Evolutionary conservation across 1,140 invertebrate genomes (phyloP).

Genomic region (Semibalanus balanoides): DNA sequence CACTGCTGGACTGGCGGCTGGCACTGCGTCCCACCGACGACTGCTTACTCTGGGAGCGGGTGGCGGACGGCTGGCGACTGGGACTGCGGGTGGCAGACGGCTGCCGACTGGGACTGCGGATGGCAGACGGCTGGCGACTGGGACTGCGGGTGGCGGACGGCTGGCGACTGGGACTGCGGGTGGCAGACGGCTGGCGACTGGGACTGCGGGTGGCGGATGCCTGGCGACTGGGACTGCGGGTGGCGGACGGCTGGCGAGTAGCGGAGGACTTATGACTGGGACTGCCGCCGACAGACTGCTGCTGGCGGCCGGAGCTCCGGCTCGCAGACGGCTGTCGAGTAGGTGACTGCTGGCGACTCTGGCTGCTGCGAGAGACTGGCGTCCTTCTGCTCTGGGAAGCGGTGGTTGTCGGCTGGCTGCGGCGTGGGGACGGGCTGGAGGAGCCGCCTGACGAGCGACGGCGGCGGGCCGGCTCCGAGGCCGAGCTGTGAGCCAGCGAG

Average conservation of each 20-base stretch:
- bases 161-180: background rate
- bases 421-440: background rate
- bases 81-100: background rate
- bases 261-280: too few species aligned
- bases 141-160: background rate
- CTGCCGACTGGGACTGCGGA: background rate
- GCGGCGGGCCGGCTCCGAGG: background rate
- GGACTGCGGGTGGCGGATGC: background rate
- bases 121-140: background rate
- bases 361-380: too few species aligned
- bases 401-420: background rate
- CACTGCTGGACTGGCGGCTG: too few species aligned
- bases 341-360: too few species aligned
- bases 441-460: background rate
- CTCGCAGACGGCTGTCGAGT: too few species aligned
- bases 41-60: too few species aligned
- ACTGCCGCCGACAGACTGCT: too few species aligned
- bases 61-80: too few species aligned
- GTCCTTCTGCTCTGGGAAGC: too few species aligned
- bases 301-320: too few species aligned
- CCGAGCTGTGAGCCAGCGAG: slow-evolving; percentile 15
- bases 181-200: background rate
- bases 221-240: background rate
- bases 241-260: too few species aligned
- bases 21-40: too few species aligned